Evolutionary conservation across 2,797 vertebrate genomes (phyloP).

Genomic region (Podarcis lilfordi): DNA sequence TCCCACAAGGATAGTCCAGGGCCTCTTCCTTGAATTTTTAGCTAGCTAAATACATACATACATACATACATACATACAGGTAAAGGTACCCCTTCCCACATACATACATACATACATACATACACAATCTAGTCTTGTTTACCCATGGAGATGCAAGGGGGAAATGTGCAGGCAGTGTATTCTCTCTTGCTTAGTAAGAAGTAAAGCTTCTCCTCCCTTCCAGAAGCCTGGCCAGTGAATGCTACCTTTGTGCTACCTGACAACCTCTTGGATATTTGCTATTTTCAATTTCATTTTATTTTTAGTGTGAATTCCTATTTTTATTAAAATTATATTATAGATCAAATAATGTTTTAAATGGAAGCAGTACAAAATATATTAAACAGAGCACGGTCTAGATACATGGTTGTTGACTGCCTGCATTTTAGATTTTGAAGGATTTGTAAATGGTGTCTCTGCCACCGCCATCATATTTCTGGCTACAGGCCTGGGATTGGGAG

Average conservation of each 20-base stretch:
- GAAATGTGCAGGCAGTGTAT: not conserved
- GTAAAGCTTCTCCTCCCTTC: not conserved
- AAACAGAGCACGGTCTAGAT: not conserved
- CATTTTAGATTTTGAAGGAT: not conserved
- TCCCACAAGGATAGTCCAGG: not conserved
- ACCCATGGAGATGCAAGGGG: not conserved
- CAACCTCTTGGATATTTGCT: not conserved
- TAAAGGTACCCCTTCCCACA: no score
- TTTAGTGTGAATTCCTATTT: not conserved
- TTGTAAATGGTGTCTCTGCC: not conserved
- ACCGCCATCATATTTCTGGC: constrained; percentile 39
- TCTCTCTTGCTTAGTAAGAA: not conserved
- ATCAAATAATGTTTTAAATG: not conserved
- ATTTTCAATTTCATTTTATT: no score
- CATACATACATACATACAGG: no score
- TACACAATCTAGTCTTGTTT: not conserved
- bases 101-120: no score
- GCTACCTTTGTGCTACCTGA: not conserved
- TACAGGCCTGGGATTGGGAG: constrained; percentile 50
- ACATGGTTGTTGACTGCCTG: not conserved
- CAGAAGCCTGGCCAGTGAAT: not conserved
- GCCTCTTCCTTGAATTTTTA: not conserved
- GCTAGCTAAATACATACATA: no score
- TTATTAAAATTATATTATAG: not conserved
- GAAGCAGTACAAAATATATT: not conserved